Conservation (phyloP, 2,113 vertebrate species). For the Apaloderma vittatum region DNA sequence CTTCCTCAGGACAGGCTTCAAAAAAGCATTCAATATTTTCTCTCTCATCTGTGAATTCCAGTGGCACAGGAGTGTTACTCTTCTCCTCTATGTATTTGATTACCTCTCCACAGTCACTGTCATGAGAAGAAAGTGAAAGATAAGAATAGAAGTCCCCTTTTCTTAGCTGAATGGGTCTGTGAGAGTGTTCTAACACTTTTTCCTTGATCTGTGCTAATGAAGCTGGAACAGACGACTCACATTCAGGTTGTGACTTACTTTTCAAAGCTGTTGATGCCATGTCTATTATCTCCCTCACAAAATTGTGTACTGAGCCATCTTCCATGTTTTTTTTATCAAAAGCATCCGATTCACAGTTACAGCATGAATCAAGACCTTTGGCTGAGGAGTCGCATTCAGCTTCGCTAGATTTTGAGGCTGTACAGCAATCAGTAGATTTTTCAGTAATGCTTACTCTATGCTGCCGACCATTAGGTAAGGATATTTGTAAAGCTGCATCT, state of each 20-base stretch:
- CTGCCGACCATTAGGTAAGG: slow-evolving; percentile 28
- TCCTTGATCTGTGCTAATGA: slow-evolving; percentile 90
- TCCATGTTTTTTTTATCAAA: slow-evolving; percentile 79
- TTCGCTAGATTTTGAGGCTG: slow-evolving; percentile 68
- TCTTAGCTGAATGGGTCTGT: slow-evolving; percentile 89
- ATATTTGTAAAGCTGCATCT: slow-evolving; percentile 16
- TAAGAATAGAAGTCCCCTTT: slow-evolving; percentile 98
- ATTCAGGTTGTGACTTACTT: slow-evolving; percentile 86
- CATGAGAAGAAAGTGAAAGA: slow-evolving; percentile 96
- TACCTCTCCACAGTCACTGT: slow-evolving; percentile 98
- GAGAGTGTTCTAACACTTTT: slow-evolving; percentile 95
- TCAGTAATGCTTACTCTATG: background rate
- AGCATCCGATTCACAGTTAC: slow-evolving; percentile 75
- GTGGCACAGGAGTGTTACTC: slow-evolving; percentile 83
- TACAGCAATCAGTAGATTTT: slow-evolving; percentile 52
- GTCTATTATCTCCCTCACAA: slow-evolving; percentile 96
- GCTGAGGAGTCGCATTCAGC: slow-evolving; percentile 52
- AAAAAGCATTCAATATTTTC: slow-evolving; percentile 92
- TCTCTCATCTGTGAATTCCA: slow-evolving; percentile 78
- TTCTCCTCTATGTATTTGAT: slow-evolving; percentile 88
- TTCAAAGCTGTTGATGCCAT: slow-evolving; percentile 92
- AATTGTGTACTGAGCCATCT: slow-evolving; percentile 88
- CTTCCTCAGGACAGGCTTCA: slow-evolving; percentile 89
- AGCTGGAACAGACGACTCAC: slow-evolving; percentile 77
- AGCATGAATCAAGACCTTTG: slow-evolving; percentile 72